phyloP scores from a whole-genome alignment of 2,113 vertebrate species.

The Pagrus major region DNA sequence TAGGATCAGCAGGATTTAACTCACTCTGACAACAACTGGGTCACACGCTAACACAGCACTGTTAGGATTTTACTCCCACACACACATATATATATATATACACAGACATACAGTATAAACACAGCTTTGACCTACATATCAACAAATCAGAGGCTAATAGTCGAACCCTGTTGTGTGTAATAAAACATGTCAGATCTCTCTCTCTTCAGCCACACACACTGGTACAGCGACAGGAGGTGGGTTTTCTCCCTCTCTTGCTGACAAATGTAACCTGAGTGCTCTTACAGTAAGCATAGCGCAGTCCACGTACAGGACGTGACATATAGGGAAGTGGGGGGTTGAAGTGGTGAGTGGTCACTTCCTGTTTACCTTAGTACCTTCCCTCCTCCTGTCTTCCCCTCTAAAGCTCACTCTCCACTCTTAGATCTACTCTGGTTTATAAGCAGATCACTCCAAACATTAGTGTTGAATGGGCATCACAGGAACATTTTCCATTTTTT shows the following conservation, averaged over 20 bases:
- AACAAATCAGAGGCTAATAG: constrained; percentile 23
- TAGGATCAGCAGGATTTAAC: constrained; percentile 65
- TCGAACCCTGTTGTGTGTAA: constrained; percentile 7
- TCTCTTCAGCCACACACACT: neutral
- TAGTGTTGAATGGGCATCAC: neutral
- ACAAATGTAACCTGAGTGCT: constrained; percentile 27
- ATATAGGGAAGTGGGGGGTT: constrained; percentile 48
- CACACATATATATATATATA: constrained; percentile 1
- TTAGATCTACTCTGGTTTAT: neutral
- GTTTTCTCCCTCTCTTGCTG: neutral
- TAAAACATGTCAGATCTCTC: constrained; percentile 26
- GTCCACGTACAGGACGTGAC: constrained; percentile 47
- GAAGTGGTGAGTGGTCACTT: constrained; percentile 65
- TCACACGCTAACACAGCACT: constrained; percentile 37
- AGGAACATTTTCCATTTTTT: neutral
- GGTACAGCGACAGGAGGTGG: neutral
- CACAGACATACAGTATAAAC: constrained; percentile 37
- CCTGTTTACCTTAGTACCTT: constrained; percentile 68
- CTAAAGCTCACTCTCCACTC: neutral
- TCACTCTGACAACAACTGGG: constrained; percentile 61
- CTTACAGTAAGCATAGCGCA: constrained; percentile 1
- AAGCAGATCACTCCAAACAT: neutral
- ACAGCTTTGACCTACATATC: constrained; percentile 57
- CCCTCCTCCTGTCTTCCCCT: constrained; percentile 16
- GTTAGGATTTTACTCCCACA: constrained; percentile 29